These are phyloP conservation scores for Spodoptera litura DNA, from an alignment of 1,140 invertebrate species.

Conservation along the genomic window DNA sequence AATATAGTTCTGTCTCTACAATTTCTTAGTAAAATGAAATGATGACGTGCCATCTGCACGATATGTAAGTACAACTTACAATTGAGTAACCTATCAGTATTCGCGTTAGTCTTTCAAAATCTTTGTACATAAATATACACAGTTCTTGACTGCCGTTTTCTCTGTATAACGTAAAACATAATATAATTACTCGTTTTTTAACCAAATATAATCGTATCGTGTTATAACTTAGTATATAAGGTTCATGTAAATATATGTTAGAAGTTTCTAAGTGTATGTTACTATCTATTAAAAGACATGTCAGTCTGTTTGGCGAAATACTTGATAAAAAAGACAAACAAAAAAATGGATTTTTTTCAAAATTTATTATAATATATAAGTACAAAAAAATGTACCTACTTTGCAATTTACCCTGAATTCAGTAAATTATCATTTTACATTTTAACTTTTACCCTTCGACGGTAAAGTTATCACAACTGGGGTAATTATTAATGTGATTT, in stretches of 20 bases:
- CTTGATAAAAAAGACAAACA: background rate
- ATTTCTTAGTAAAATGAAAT: no score
- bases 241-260: conserved; percentile 27
- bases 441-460: background rate
- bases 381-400: background rate
- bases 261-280: conserved; percentile 6
- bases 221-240: conserved; percentile 21
- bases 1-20: no score
- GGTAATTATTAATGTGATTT: no score
- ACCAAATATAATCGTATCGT: conserved; percentile 41
- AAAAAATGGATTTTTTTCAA: no score
- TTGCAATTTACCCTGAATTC: background rate
- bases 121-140: no score
- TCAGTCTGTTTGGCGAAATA: background rate
- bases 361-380: background rate
- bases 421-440: background rate
- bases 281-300: background rate
- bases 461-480: background rate
- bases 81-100: no score
- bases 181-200: conserved; percentile 28
- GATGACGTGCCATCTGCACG: no score
- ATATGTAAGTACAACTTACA: no score
- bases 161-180: background rate
- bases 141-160: background rate
- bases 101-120: no score